These are phyloP conservation scores for Chlorospingus semifuscus DNA, from an alignment of 2,797 vertebrate genomes.

Conservation along the genomic window DNA sequence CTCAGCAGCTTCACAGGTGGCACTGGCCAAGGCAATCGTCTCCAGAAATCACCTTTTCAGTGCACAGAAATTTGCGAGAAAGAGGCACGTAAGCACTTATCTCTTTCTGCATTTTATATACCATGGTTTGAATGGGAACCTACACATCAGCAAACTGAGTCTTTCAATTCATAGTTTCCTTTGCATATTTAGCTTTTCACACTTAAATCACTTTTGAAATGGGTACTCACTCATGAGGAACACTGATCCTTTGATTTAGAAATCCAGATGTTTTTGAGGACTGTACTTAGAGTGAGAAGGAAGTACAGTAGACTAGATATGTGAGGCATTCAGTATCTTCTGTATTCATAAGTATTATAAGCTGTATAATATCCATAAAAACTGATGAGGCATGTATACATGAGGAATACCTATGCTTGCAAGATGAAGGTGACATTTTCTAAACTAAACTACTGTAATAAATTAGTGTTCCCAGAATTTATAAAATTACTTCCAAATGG, in stretches of 20 bases:
- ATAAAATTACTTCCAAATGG: background rate
- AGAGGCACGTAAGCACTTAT: background rate
- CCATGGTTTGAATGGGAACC: background rate
- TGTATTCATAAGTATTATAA: background rate
- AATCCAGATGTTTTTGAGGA: background rate
- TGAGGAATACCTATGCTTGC: background rate
- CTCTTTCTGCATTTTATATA: background rate
- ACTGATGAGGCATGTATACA: background rate
- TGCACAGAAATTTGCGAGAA: background rate
- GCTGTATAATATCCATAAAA: background rate
- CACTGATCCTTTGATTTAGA: background rate
- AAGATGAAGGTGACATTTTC: background rate
- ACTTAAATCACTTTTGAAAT: background rate
- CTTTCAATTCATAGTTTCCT: background rate
- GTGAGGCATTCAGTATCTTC: background rate
- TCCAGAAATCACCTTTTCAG: background rate
- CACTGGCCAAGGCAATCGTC: background rate
- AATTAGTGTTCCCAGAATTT: background rate
- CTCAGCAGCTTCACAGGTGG: background rate
- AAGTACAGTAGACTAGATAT: background rate
- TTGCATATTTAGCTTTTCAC: background rate
- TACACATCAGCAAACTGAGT: background rate
- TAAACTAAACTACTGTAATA: background rate
- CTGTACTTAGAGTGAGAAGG: background rate
- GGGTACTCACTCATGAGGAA: background rate